These are phyloP conservation scores for Patiria pectinifera DNA, from an alignment of 53 echinoderm and acorn worm genomes.

Conservation along the genomic window DNA sequence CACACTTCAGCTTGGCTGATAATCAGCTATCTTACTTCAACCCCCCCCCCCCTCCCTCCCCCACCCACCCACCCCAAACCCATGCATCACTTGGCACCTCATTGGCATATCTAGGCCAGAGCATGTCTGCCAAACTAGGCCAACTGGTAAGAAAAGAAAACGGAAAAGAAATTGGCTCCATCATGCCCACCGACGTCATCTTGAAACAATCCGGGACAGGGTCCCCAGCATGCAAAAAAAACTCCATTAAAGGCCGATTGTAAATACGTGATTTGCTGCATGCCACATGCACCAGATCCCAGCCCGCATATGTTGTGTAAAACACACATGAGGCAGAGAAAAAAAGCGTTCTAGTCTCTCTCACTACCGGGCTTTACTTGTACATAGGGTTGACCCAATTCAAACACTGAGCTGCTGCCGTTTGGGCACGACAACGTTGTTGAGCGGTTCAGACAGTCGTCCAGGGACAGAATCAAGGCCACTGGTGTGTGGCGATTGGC, in stretches of 20 bases:
- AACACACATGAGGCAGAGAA: constrained; percentile 2
- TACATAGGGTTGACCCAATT: constrained; percentile 54
- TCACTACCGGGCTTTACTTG: constrained; percentile 22
- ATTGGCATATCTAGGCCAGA: constrained; percentile 56
- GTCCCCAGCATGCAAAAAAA: too few species aligned
- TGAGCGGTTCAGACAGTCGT: constrained; percentile 39
- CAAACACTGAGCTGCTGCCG: constrained; percentile 27
- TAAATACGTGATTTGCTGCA: constrained; percentile 42
- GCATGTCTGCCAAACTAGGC: constrained; percentile 60
- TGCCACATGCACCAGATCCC: background rate
- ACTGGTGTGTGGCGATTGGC: constrained; percentile 14
- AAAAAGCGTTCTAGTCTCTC: background rate
- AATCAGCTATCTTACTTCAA: background rate
- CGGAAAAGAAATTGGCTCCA: background rate
- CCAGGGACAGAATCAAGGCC: constrained; percentile 37
- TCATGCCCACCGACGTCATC: background rate
- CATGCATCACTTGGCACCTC: constrained; percentile 57
- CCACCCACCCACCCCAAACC: background rate
- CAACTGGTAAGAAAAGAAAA: constrained; percentile 1
- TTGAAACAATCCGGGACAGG: constrained; percentile 53
- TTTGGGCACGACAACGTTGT: background rate
- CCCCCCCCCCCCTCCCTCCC: background rate
- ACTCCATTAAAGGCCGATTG: background rate
- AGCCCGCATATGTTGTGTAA: constrained; percentile 9
- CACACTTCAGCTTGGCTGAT: background rate